Base-by-base conservation (phyloP, 2,888 invertebrate genomes). In the Sinotaia quadrata region DNA sequence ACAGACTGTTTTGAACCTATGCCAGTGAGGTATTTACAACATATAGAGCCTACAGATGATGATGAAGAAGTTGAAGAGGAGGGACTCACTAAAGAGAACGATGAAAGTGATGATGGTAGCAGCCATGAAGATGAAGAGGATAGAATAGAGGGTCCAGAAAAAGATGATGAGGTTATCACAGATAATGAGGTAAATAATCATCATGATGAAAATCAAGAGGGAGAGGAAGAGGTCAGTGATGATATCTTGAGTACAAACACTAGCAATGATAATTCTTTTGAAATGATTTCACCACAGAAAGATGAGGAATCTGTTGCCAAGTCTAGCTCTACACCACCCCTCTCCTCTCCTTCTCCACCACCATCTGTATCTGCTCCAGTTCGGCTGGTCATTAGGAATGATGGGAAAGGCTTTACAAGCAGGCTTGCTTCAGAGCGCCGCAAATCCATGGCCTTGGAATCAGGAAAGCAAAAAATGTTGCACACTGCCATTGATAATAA, bases 361-460 rank as follows among this genome's bases (percentile, higher is more conserved):
- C 44, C 54, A n/a, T 67, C 56, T n/a, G 37, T 59, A 1, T 56
- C 63, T 4, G 71, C 58, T 44, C 52, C 73, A 41, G 70, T 79
- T 69, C 72, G 74, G 67, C 72, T 82, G 41, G 78, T 82, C 21
- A 81, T 82, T 15, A 74, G 78, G 56, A 75, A 77, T 37, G 79
- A 81, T 63, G 80, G 82, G 8, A 71, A 76, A 56, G 77, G 78
- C 31, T 80, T 79, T 63, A 76, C 77, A 31, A 82, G 82, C 73
- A 69, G 62, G 37, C 67, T 74, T 31, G 47, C 68, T 7, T 36
- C 51, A 4, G 65, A 69, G 12, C 58, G 59, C 15, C 56, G 51
- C 44, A 31, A 52, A 18, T 65, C 44, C 2, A 33, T 33, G 8
- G 37, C 34, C 10, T 15, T 29, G 2, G 31, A 15, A 10, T 36